Percentiles rank a stretch among this genome's conserved stretches.
These are phyloP conservation scores for Ylistrum balloti DNA, from an alignment of 1,140 invertebrate species.

Conservation along the genomic window DNA sequence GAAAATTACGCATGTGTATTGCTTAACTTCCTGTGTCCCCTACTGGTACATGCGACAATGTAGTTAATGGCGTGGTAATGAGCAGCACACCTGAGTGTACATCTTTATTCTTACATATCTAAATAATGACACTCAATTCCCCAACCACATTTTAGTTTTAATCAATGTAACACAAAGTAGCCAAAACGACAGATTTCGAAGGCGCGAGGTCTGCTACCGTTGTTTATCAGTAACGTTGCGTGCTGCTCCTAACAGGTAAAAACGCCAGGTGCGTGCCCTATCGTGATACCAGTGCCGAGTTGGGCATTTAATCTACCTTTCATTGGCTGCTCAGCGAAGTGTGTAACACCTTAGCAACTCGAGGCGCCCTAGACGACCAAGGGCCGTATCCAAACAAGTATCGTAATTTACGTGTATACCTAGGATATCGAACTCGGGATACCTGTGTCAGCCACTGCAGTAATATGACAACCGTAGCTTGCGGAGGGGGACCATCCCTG, in stretches of 20 bases:
- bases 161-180: background rate
- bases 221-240: background rate
- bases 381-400: constrained; percentile 50
- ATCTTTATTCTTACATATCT: background rate
- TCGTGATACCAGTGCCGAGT: constrained; percentile 31
- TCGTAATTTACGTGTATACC: constrained; percentile 10
- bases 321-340: constrained; percentile 59
- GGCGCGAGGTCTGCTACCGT: background rate
- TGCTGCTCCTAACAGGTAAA: constrained; percentile 51
- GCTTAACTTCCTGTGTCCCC: background rate
- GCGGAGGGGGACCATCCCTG: constrained; percentile 80
- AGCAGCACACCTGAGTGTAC: background rate
- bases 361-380: constrained; percentile 64
- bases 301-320: constrained; percentile 44
- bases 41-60: background rate
- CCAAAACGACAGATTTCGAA: background rate
- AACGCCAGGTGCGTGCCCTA: background rate
- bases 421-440: constrained; percentile 29
- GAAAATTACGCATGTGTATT: constrained; percentile 7
- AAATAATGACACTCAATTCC: background rate
- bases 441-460: constrained; percentile 1
- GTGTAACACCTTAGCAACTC: constrained; percentile 64
- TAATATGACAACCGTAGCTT: constrained; percentile 81
- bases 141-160: background rate
- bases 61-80: background rate